These are phyloP conservation scores for Acleris sparsana DNA, from an alignment of 2,888 invertebrate species.

Conservation along the genomic window DNA sequence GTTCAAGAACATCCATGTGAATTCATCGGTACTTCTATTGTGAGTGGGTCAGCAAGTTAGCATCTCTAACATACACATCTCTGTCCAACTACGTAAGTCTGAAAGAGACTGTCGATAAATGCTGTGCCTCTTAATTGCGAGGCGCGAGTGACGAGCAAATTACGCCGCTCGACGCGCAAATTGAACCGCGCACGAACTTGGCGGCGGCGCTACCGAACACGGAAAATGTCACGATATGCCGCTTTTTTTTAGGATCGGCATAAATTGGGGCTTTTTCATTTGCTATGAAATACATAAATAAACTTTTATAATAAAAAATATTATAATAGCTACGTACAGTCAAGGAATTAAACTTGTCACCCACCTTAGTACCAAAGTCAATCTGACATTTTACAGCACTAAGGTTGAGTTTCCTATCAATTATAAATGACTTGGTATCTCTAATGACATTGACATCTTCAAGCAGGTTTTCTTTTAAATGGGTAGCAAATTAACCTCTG, in stretches of 20 bases:
- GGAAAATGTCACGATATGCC: slow-evolving; percentile 27
- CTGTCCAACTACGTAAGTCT: neutral
- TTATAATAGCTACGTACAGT: too few species aligned
- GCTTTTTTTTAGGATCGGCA: slow-evolving; percentile 3
- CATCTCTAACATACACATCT: neutral
- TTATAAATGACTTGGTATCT: too few species aligned
- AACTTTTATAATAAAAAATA: too few species aligned
- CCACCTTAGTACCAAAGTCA: too few species aligned
- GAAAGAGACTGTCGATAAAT: neutral
- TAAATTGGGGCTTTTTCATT: too few species aligned
- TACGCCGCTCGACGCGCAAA: slow-evolving; percentile 74
- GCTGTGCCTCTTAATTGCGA: slow-evolving; percentile 41
- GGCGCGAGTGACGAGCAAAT: slow-evolving; percentile 73
- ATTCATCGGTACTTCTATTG: neutral
- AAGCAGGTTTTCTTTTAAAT: too few species aligned
- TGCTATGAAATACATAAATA: too few species aligned
- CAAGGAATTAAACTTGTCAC: too few species aligned
- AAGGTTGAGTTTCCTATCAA: too few species aligned
- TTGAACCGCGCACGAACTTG: slow-evolving; percentile 55
- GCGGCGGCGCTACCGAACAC: slow-evolving; percentile 26
- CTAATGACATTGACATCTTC: too few species aligned
- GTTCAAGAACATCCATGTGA: neutral
- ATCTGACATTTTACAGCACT: too few species aligned
- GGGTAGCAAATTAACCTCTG: too few species aligned
- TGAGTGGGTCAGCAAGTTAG: slow-evolving; percentile 1